Base-by-base conservation (phyloP, 1,140 invertebrate genomes). In the Musca domestica region DNA sequence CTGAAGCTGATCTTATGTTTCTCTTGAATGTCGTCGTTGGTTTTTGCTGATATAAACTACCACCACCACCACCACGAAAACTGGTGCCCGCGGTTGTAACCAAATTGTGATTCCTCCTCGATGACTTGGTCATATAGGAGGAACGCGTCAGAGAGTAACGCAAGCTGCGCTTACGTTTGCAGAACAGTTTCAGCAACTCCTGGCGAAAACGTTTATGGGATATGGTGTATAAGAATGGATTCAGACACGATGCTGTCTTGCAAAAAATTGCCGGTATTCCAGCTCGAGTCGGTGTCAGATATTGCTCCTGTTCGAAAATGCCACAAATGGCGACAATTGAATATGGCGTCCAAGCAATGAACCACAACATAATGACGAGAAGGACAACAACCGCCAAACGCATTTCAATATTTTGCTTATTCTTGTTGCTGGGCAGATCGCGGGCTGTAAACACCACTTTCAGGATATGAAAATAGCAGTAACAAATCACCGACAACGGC, bases 261-360 rank as follows among this genome's bases (percentile, higher is more conserved):
- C 89, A 90, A 75, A 91, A 90, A 17, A 92, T 80, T 0, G 91
- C 91, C 0, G 91, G 91, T 14, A 92, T 83, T 89, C 92, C 91
- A 0, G 90, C 91, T 1, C 83, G 76, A 15, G 88, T 70, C 0
- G 91, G 91, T 0, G 88, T 87, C 14, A 93, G 85, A 5, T 87
- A 74, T 25, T 88, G 74, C 69, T 86, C 85, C 63, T 82, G 77
- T 9, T 89, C 90, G 67, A 87, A 87, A 67, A 91, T 87, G 0
- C 90, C 91, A 9, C 92, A 81, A 14, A 93, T 84, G 12, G 91
- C 86, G 1, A 93, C 87, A 6, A 89, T 78, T 1, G 91, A 88
- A 74, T 92, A 92, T 0, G 90, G 91, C 0, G 90, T 90, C 91
- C 91, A 93, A 3, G 91, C 88, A 7, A 89, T 71, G 71, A 92